Evolutionary conservation across 2,888 invertebrate genomes (phyloP), one percentile per base, ranked within the genome.

Genomic region (Thalpophila matura): DNA sequence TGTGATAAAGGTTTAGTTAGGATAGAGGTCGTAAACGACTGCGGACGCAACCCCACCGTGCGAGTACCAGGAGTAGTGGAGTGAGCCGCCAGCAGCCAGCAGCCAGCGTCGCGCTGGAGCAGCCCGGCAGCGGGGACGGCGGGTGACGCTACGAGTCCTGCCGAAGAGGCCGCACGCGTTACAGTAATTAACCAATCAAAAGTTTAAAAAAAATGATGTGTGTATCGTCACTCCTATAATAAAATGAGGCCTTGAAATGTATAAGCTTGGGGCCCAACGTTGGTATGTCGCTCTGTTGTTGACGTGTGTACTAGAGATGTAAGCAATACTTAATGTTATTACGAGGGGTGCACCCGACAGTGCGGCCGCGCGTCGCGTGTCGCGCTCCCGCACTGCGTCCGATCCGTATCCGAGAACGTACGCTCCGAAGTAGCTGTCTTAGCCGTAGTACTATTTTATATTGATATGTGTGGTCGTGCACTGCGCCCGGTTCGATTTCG

Each of bases 301-400:
- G 73, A 82, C 61, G 59, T 77, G 73, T 79, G 70, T 77, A 67
- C 66, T 78, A 78, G 62, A 78, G 53, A 10, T 74, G 65, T 82
- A 80, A 82, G 82, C 80, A 79, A 82, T 83, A n/a, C n/a, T n/a
- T n/a, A 81, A 79, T 59, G 54, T 56, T 67, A 54, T 65, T 16
- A 20, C 18, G 29, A 20, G 24, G 56, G 60, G 70, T 67, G 71
- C 16, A 14, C 6, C 7, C 29, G 4, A 9, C 3, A 4, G 18
- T 65, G 29, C 47, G 42, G 35, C 50, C 29, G 22, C 12, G 14
- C 38, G n/a, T 27, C 0, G n/a, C 2, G n/a, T n/a, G 37, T 31
- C n/a, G n/a, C 10, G 7, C 4, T 1, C 4, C n/a, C n/a, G n/a
- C n/a, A n/a, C n/a, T n/a, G n/a, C n/a, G n/a, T n/a, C n/a, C n/a